Conservation (phyloP, 2,797 vertebrate genomes). For the Tadarida brasiliensis region DNA sequence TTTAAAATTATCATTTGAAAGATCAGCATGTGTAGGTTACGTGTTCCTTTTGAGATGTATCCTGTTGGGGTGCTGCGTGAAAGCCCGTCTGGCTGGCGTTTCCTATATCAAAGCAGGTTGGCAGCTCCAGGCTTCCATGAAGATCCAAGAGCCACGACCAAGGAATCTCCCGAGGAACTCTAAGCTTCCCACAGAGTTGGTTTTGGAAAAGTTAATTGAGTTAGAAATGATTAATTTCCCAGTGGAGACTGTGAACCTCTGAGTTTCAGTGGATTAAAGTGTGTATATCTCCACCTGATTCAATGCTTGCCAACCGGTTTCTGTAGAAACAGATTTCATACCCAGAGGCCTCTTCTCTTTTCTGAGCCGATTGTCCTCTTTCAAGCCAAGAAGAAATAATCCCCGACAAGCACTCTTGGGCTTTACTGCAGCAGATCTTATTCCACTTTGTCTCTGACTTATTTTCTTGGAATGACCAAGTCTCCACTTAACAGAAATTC, state of each 20-base stretch:
- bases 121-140: too few relatives aligned
- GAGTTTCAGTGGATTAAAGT: not conserved
- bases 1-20: not conserved
- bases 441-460: constrained; percentile 49
- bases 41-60: too few relatives aligned
- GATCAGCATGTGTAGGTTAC: not conserved
- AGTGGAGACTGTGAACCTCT: not conserved
- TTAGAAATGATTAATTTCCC: not conserved
- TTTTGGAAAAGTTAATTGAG: constrained; percentile 3
- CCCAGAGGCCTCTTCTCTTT: not conserved
- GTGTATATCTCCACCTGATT: not conserved
- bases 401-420: not conserved
- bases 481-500: constrained; percentile 45
- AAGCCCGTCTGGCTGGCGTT: too few relatives aligned
- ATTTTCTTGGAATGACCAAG: not conserved
- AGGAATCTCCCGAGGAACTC: too few relatives aligned
- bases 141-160: too few relatives aligned
- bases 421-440: not conserved
- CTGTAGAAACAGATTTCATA: not conserved
- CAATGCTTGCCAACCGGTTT: constrained; percentile 13
- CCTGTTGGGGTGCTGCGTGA: too few relatives aligned
- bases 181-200: not conserved
- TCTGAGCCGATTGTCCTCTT: constrained; percentile 13
- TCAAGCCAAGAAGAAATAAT: constrained; percentile 37
- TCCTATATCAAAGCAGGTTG: too few relatives aligned